Percentiles rank a stretch among this genome's conserved stretches.
phyloP scores from a whole-genome alignment of 2,113 vertebrate genomes.

The Physeter macrocephalus region DNA sequence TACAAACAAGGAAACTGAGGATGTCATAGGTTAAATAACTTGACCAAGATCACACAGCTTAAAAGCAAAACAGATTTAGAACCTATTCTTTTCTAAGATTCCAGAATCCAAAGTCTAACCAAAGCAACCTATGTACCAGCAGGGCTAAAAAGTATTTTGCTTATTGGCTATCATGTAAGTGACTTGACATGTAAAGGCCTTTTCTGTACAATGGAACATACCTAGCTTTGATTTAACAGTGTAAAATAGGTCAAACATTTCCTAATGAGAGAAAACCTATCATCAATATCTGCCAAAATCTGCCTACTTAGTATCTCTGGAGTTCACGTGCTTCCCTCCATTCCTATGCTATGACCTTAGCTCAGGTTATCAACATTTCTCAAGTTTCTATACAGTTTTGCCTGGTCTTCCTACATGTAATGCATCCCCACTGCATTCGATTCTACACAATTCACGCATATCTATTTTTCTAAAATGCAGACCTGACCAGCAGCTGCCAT shows the following conservation, averaged over 20 bases:
- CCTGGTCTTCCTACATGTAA: background rate
- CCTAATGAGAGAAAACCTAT: background rate
- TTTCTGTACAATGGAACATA: background rate
- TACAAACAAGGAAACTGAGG: background rate
- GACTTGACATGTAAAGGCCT: background rate
- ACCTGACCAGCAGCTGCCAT: background rate
- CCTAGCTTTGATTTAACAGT: background rate
- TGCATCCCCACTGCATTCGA: background rate
- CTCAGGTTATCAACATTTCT: background rate
- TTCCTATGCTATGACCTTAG: background rate
- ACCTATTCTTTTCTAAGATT: background rate
- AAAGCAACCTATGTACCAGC: background rate
- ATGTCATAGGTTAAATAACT: background rate
- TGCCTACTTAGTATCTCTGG: background rate
- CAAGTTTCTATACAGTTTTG: background rate
- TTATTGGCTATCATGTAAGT: background rate
- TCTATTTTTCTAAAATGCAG: constrained; percentile 6
- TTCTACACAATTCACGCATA: background rate
- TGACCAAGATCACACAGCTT: background rate
- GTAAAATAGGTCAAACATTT: constrained; percentile 1
- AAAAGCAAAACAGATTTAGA: constrained; percentile 23
- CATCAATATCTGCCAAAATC: background rate
- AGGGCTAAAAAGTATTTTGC: background rate
- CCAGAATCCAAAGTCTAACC: background rate
- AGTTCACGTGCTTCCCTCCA: background rate